Base-by-base conservation (phyloP, 1,140 invertebrate species). In the Euura saliciscinereae region DNA sequence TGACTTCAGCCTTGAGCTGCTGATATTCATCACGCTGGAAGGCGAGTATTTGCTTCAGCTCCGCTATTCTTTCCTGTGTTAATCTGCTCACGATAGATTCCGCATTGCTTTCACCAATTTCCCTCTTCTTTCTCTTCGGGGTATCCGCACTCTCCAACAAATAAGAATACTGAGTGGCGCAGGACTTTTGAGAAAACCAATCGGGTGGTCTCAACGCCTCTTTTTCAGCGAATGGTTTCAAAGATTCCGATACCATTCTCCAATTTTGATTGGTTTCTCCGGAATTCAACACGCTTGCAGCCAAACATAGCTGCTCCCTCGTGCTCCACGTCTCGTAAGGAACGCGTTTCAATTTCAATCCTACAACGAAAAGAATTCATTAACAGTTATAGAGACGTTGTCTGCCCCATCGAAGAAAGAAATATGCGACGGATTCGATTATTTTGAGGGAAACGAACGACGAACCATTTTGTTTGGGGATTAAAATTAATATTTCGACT, bases 141-240 rank as follows among this genome's bases (percentile, higher is more conserved):
- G 93, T 94, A 79, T 97, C 96, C 11, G 95, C 91, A 80, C 94
- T 93, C 79, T 97, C 96, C 10, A 98, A 84, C 3, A 98, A 81
- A 45, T 92, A 90, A 42, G 93, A 91, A 87, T 98, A 98, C 80
- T 98, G 97, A 0, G 94, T 90, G 2, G 95, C 96, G 90, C 97
- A 98, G 77, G 95, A 93, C 85, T 96, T 97, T 80, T 95, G 94
- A 0, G 95, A 96, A 84, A 96, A 98, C 94, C 96, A 98, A 83
- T 98, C 96, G 0, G 88, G 78, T 2, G 96, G 95, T 72, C 95
- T 85, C 72, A 76, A 13, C 2, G 78, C 75, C 68, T 92, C 92
- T 70, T 91, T 90, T 78, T 97, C 95, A 1, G 91, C 91, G 78
- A 91, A 92, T 73, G 87, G 91, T 87, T 92, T 95, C 77, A 91